These are phyloP conservation scores for Acanthaster planci DNA, from an alignment of 35 echinoderm and acorn worm genomes.

Conservation along the genomic window DNA sequence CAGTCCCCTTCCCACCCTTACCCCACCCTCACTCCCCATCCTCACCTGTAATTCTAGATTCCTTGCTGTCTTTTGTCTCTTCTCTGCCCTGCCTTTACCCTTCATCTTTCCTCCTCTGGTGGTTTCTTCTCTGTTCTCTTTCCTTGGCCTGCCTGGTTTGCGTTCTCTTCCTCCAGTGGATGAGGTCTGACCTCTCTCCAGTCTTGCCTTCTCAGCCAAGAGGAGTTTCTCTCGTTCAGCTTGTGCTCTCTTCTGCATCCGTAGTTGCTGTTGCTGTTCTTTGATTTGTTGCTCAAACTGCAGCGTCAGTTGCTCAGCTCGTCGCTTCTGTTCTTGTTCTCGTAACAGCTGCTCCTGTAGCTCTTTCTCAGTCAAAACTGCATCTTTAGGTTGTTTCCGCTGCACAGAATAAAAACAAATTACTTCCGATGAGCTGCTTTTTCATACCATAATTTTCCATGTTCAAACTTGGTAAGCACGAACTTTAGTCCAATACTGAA, in stretches of 20 bases:
- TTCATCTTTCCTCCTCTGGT: not conserved
- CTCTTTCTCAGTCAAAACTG: slow-evolving; percentile 50
- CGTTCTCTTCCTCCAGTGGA: not conserved
- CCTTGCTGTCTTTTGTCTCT: not conserved
- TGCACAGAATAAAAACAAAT: not conserved
- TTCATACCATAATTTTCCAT: no score
- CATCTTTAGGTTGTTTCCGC: slow-evolving; percentile 23
- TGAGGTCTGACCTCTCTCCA: slow-evolving; percentile 13
- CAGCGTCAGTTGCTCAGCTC: slow-evolving; percentile 70
- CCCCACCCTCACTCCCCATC: no score
- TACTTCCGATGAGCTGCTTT: no score
- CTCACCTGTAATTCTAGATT: not conserved
- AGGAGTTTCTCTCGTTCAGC: slow-evolving; percentile 46
- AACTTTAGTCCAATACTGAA: no score
- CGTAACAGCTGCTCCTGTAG: slow-evolving; percentile 56
- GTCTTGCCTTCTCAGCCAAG: slow-evolving; percentile 24
- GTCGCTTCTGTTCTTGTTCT: slow-evolving; percentile 79
- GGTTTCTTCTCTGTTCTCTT: not conserved
- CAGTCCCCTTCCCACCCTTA: not conserved
- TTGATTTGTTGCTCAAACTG: slow-evolving; percentile 99
- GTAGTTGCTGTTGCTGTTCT: slow-evolving; percentile 85
- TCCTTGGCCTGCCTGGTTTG: not conserved
- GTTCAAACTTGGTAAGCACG: no score
- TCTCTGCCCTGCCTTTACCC: not conserved
- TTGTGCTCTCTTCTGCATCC: slow-evolving; percentile 79